Evolutionary conservation across 2,113 vertebrate species (phyloP).

Genomic region (Malurus cyaneus): DNA sequence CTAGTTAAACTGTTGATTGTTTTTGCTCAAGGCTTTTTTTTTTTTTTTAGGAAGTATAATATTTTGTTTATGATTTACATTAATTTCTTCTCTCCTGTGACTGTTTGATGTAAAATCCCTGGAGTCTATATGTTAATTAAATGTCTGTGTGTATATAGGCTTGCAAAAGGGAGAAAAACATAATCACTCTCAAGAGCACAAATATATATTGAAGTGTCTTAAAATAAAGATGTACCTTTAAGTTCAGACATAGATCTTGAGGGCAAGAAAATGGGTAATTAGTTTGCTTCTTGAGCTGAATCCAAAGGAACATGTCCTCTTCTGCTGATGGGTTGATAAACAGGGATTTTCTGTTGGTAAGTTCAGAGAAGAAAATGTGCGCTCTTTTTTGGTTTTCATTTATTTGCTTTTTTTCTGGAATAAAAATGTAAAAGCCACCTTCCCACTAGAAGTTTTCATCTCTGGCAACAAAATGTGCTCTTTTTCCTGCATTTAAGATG

Average conservation of each 20-base stretch:
- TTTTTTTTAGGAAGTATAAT: neutral
- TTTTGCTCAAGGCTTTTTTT: neutral
- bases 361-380: neutral
- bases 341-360: neutral
- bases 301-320: neutral
- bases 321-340: neutral
- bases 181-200: neutral
- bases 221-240: neutral
- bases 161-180: neutral
- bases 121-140: neutral
- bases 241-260: neutral
- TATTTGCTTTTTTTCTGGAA: neutral
- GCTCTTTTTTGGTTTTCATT: neutral
- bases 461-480: neutral
- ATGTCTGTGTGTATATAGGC: neutral
- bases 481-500: neutral
- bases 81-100: neutral
- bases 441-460: neutral
- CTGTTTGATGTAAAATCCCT: neutral
- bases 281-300: neutral
- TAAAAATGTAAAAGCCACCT: neutral
- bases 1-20: neutral
- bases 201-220: neutral
- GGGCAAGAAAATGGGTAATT: neutral
- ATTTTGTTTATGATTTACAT: neutral